Conservation (phyloP, 2,113 vertebrate species). For the Eretmochelys imbricata region DNA sequence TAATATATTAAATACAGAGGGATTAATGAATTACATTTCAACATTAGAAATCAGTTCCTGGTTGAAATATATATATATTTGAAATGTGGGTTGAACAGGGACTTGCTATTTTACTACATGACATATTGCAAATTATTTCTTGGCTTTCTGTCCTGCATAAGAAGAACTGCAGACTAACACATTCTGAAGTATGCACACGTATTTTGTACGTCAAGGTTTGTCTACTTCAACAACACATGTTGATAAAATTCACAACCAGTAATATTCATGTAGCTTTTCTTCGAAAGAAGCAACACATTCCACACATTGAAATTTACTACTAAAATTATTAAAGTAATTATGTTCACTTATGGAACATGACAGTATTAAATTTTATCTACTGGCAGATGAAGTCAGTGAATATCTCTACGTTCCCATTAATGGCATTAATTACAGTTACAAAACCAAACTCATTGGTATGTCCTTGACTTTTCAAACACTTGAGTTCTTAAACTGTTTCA, state of each 20-base stretch:
- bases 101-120: background rate
- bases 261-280: background rate
- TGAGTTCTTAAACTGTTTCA: background rate
- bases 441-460: background rate
- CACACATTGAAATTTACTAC: background rate
- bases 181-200: background rate
- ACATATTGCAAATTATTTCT: background rate
- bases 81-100: background rate
- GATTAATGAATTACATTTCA: background rate
- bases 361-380: background rate
- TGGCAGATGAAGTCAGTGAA: background rate
- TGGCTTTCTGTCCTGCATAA: background rate
- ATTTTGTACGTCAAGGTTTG: background rate
- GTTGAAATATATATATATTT: background rate
- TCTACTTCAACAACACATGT: background rate
- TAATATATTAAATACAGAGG: background rate
- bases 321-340: background rate
- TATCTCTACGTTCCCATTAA: background rate
- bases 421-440: background rate
- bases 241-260: background rate
- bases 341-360: background rate
- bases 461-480: accelerated
- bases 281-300: background rate
- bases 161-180: background rate
- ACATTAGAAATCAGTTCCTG: background rate